Conservation (phyloP, 2,797 vertebrate species). For the Limosa lapponica region DNA sequence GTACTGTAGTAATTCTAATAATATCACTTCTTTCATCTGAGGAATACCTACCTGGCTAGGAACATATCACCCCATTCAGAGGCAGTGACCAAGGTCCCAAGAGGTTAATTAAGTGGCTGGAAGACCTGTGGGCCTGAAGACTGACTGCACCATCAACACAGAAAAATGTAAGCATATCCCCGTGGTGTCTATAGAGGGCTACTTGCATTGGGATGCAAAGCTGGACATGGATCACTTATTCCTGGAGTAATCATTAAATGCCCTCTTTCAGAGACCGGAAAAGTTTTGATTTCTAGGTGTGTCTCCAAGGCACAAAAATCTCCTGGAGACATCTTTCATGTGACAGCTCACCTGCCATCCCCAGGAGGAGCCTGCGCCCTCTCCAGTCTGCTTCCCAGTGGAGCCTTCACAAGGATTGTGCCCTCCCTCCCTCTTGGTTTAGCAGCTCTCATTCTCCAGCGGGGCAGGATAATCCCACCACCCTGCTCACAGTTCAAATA, state of each 20-base stretch:
- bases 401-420: neutral
- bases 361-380: accelerated
- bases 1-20: neutral
- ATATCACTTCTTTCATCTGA: neutral
- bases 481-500: neutral
- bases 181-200: neutral
- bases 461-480: neutral
- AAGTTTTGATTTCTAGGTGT: neutral
- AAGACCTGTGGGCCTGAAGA: neutral
- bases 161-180: neutral
- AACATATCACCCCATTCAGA: neutral
- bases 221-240: neutral
- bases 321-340: neutral
- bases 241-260: neutral
- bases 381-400: accelerated
- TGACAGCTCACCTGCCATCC: neutral
- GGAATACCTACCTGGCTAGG: neutral
- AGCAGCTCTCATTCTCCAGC: neutral
- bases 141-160: neutral
- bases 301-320: neutral
- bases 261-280: neutral
- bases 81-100: neutral
- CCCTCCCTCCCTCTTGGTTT: neutral
- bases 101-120: neutral
- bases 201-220: neutral